Base-by-base conservation (phyloP, 23 tunicate species). In the Ciona savignyi region DNA sequence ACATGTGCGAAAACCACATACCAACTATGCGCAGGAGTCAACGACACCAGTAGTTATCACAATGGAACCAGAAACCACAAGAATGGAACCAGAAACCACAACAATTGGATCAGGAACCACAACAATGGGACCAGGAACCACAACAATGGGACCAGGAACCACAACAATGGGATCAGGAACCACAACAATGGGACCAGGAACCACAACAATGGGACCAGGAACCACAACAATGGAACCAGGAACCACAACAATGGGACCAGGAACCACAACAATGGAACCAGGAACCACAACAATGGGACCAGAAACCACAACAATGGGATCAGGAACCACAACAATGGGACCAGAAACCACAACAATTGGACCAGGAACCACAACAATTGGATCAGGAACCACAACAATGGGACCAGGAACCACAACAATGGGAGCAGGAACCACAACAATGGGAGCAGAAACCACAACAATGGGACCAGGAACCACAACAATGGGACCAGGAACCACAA, bases 261-360 rank as follows among this genome's bases (percentile, higher is more conserved):
- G 77, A 25, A 29, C 77, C 0, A 29, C 70, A 1, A 73, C 71
- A 1, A 42, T 34, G 2, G 71, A 23, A 27, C 73, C 68, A 2
- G 71, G 24, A 32, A 63, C 60, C 28, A 60, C 83, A 2, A 78
- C 83, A 11, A 69, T 33, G 68, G 68, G n/a, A 26, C 60, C 68
- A 78, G 51, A 66, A 31, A 42, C 81, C 19, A 76, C 88, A 56
- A 76, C 81, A 2, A n/a, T 27, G 34, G 75, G 68, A 48, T 31
- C 62, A 33, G 68, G 29, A 61, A 51, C 15, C 25, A 20, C 68
- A 25, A 82, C 80, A 29, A 30, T 51, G 33, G 76, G 35, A 27
- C 51, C 72, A 73, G 64, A 33, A 75, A 67, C 69, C 1, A 70
- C 83, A 1, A 63, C 83, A 1, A 69, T 70, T 15, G 27, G 20